Evolutionary conservation across 2,888 invertebrate genomes (phyloP), one percentile per base, ranked within the genome.

Genomic region (Platypus cylindrus): DNA sequence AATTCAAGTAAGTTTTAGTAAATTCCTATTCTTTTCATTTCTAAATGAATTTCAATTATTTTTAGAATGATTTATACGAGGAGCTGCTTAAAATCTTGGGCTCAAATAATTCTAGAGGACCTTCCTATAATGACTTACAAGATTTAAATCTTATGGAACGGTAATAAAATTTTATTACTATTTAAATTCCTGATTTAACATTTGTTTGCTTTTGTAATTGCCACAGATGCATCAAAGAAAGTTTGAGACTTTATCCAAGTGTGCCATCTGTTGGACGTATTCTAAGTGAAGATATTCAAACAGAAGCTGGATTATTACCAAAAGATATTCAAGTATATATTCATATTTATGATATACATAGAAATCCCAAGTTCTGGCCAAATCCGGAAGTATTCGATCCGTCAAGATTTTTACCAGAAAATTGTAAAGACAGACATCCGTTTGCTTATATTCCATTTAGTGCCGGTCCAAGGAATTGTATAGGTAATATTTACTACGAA

Each of bases 351-450:
- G 73, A 76, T 47, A 48, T 77, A 5, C 81, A 82, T 54, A 67
- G 74, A 5, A 68, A 76, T 50, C 67, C 71, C 1, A 63, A 69
- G 11, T 60, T 70, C 32, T 84, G 70, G 60, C 66, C 72, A 0
- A 64, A 81, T 44, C 78, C 83, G 0, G 59, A 68, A 28, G 65
- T 62, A 40, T 82, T 78, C 52, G 71, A 78, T 50, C 80, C 81
- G 0, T 78, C 81, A 32, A 61, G 82, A 43, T 83, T 83, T 56
- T 52, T 75, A 23, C 69, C 73, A 0, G 73, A 79, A 48, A 68
- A 68, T 46, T 54, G 60, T 7, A 38, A 49, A 2, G 54, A 57
- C 15, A 61, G 75, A 18, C 75, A 78, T 58, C 72, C 74, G 0
- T 78, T 68, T 44, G 65, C 71, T 0, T 78, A 69, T 49, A 65